Evolutionary conservation across 2,888 invertebrate genomes (phyloP).

Genomic region (Marronus borbonicus): DNA sequence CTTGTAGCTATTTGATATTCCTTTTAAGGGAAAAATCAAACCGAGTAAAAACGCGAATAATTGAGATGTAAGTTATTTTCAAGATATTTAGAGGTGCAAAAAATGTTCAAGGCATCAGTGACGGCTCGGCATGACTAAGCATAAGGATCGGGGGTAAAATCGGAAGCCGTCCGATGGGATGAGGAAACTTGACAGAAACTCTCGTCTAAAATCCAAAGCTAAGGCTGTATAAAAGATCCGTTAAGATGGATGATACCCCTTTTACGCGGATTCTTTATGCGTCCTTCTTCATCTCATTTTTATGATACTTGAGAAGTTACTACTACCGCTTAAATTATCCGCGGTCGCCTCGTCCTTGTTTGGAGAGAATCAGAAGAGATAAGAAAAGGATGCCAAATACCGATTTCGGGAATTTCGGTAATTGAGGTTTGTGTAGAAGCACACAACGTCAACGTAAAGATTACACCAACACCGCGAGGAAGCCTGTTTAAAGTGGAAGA

Average conservation of each 20-base stretch:
- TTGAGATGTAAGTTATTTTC: too few species aligned
- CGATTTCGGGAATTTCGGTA: conserved; percentile 10
- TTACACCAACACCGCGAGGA: background rate
- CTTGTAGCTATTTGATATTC: too few species aligned
- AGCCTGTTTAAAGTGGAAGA: conserved; percentile 7
- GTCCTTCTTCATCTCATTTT: conserved; percentile 33
- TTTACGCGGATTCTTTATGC: conserved; percentile 29
- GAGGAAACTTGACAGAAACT: conserved; percentile 6
- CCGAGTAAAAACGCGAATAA: too few species aligned
- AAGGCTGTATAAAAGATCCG: conserved; percentile 28
- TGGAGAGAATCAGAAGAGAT: background rate
- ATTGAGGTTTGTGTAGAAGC: conserved; percentile 29
- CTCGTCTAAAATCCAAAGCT: conserved; percentile 17
- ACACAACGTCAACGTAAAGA: conserved; percentile 14
- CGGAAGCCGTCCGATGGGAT: background rate
- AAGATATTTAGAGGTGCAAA: too few species aligned
- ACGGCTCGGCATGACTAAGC: background rate
- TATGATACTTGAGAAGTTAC: conserved; percentile 45
- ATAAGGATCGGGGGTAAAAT: background rate
- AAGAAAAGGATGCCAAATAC: background rate
- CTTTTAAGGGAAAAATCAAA: too few species aligned
- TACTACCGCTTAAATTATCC: conserved; percentile 42
- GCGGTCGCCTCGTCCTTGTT: conserved; percentile 13
- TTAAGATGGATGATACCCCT: conserved; percentile 43
- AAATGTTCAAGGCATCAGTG: background rate